A percentile compares a stretch with the other conserved stretches of the same genome.
Evolutionary conservation across 2,113 vertebrate species (phyloP).

Genomic region (Corythoichthys intestinalis): DNA sequence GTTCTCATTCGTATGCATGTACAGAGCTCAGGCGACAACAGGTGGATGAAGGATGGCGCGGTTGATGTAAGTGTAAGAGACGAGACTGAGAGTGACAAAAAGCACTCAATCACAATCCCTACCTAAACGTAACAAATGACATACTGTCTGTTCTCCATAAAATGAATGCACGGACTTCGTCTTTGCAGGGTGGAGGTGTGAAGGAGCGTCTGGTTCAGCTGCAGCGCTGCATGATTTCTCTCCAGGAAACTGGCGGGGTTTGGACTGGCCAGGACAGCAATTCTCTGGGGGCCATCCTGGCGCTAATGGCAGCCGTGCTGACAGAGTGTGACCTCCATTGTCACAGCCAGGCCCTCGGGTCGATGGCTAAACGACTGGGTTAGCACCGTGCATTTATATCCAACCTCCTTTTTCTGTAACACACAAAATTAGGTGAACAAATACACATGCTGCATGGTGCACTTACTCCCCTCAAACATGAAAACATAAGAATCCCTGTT

Average conservation of each 20-base stretch:
- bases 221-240: conserved; percentile 69
- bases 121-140: neutral
- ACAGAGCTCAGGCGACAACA: conserved; percentile 62
- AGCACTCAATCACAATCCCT: neutral
- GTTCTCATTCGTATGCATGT: conserved; percentile 53
- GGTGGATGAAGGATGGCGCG: conserved; percentile 45
- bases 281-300: conserved; percentile 70
- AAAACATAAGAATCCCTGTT: conserved; percentile 43
- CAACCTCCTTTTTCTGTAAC: conserved; percentile 7
- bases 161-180: conserved; percentile 3
- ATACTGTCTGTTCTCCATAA: neutral
- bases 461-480: conserved; percentile 46
- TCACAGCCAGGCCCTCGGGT: conserved; percentile 70
- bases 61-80: conserved; percentile 58
- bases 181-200: conserved; percentile 53
- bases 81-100: conserved; percentile 23
- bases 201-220: conserved; percentile 69
- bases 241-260: conserved; percentile 64
- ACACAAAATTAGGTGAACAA: conserved; percentile 21
- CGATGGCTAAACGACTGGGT: conserved; percentile 72
- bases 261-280: conserved; percentile 49
- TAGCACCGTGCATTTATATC: conserved; percentile 38
- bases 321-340: conserved; percentile 79
- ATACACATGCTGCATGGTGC: conserved; percentile 22
- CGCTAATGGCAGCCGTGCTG: conserved; percentile 75